phyloP scores from a whole-genome alignment of 2,888 invertebrate genomes.

The Syrista parreyssii region DNA sequence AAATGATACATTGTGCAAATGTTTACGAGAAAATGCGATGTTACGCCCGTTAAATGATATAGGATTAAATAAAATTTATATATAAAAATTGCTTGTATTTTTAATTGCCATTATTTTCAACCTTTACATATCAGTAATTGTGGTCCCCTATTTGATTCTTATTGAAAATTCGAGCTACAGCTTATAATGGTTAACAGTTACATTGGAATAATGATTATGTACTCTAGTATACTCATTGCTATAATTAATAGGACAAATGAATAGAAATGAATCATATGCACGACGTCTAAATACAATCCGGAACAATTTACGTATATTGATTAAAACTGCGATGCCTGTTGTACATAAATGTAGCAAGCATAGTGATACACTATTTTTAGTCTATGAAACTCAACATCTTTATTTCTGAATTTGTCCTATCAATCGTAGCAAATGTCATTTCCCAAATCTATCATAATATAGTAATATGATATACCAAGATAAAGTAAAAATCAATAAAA shows the following conservation, averaged over 20 bases:
- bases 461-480: background rate
- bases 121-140: background rate
- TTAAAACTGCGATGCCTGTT: background rate
- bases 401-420: background rate
- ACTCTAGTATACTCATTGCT: background rate
- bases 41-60: background rate
- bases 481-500: background rate
- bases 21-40: background rate
- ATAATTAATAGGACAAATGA: background rate
- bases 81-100: background rate
- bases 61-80: background rate
- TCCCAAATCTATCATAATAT: background rate
- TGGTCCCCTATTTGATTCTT: background rate
- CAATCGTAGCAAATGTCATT: background rate
- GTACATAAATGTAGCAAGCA: background rate
- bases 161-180: background rate
- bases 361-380: background rate
- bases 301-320: background rate
- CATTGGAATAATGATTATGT: background rate
- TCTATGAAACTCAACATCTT: background rate
- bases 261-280: background rate
- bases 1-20: background rate
- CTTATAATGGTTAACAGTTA: background rate
- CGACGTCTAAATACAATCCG: background rate
- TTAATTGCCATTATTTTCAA: background rate